phyloP scores from a whole-genome alignment of 2,113 vertebrate genomes.

The Catharus bicknelli region DNA sequence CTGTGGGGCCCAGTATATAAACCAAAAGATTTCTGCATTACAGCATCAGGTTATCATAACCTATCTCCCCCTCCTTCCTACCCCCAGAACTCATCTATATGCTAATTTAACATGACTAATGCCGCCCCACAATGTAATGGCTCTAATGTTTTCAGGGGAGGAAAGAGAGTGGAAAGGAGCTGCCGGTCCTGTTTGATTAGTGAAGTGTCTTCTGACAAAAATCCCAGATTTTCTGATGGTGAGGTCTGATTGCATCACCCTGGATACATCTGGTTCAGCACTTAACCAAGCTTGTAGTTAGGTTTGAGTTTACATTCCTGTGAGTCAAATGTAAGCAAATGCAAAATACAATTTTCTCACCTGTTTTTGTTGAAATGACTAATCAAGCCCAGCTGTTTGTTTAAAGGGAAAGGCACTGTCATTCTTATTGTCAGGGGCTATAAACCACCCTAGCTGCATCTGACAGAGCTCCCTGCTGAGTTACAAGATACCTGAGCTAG shows the following conservation, averaged over 20 bases:
- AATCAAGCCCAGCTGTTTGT: not conserved
- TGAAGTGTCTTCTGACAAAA: constrained; percentile 14
- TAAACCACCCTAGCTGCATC: not conserved
- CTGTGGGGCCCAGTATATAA: constrained; percentile 1
- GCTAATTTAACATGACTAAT: constrained; percentile 81
- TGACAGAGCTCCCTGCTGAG: not conserved
- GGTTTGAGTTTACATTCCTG: not conserved
- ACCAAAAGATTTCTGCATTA: constrained; percentile 54
- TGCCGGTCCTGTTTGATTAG: not conserved
- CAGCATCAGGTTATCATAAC: constrained; percentile 68
- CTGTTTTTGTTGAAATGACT: not conserved
- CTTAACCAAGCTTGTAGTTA: not conserved
- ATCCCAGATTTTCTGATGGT: not conserved
- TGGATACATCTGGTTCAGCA: not conserved
- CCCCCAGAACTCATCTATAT: constrained; percentile 84
- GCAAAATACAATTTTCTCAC: not conserved
- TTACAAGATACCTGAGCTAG: not conserved
- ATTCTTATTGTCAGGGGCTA: not conserved
- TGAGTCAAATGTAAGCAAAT: not conserved
- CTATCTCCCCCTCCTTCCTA: constrained; percentile 69
- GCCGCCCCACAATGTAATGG: constrained; percentile 76
- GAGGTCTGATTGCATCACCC: not conserved
- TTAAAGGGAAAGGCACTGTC: not conserved
- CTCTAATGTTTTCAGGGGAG: constrained; percentile 72
- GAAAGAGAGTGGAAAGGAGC: constrained; percentile 61